Evolutionary conservation across 2,113 vertebrate genomes (phyloP).

Genomic region (Tricholaema leucomelas): DNA sequence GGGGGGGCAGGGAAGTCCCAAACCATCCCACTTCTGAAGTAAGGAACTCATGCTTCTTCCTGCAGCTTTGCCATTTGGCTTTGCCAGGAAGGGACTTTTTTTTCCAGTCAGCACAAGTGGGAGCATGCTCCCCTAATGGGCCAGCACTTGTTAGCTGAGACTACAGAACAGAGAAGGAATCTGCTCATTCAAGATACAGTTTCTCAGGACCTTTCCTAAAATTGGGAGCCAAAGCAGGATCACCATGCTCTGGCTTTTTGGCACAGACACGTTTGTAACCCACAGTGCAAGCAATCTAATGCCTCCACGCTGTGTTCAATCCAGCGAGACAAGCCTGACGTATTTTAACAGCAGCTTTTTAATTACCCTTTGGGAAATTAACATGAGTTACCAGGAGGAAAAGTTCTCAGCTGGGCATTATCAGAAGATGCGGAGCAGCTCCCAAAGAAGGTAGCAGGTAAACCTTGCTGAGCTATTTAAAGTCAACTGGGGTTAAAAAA

Average conservation of each 20-base stretch:
- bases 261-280: neutral
- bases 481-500: neutral
- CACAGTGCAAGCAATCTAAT: neutral
- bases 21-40: too few species aligned
- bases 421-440: neutral
- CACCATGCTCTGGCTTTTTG: neutral
- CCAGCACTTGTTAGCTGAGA: too few species aligned
- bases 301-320: neutral
- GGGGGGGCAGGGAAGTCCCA: too few species aligned
- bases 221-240: neutral
- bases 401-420: neutral
- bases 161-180: too few species aligned
- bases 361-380: neutral
- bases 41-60: too few species aligned
- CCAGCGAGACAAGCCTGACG: neutral
- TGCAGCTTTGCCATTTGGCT: too few species aligned
- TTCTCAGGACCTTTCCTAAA: neutral
- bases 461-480: neutral
- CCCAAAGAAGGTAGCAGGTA: neutral
- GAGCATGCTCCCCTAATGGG: too few species aligned
- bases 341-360: neutral
- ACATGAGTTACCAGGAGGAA: neutral
- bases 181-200: too few species aligned
- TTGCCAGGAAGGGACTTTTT: too few species aligned
- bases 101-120: too few species aligned